Evolutionary conservation across 2,888 invertebrate species (phyloP), one percentile per base, ranked within the genome.

Genomic region (Agrotis clavis): DNA sequence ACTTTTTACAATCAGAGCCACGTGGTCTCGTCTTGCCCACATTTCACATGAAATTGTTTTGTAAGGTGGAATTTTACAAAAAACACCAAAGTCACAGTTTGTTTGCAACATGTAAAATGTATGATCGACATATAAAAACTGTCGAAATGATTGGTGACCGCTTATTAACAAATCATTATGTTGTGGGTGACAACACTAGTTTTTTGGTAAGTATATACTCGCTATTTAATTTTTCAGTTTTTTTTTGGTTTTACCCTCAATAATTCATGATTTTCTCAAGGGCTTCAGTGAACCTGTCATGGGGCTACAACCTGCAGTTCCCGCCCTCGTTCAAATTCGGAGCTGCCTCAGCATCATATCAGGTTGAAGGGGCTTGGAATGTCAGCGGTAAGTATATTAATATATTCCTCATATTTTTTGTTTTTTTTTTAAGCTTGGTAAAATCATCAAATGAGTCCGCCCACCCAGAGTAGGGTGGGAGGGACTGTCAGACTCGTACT

Each of bases 321-420:
- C 87, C 87, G 0, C 25, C 81, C 0, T 85, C 87, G 61, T 95
- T 96, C 79, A 83, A 88, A 72, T 93, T 96, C 25, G 95, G 95
- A 1, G 86, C 91, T 1, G 92, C 94, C 1, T 92, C 95, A 2
- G 90, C 95, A 1, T 74, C 95, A 0, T 93, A 94, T 74, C 96
- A 96, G 83, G 77, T 95, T 0, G 96, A 96, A 88, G 96, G 96
- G 0, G 95, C 87, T 1, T 96, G 95, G 95, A 94, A 96, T 85
- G 89, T 83, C 48, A 92, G 92, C 74, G 95, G 96, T 96, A 86
- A 88, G 85, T 68, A 4, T 41, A 41, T 30, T 30, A 4, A 5
- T 30, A 30, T 25, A 25, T 25, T 25, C 25, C 25, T 2, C 25
- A 25, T 25, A 25, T 25, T 25, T 25, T 2, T 25, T 25, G 2